Evolutionary conservation across 2,888 invertebrate species (phyloP).

Genomic region (Siphonodentalium dalli): DNA sequence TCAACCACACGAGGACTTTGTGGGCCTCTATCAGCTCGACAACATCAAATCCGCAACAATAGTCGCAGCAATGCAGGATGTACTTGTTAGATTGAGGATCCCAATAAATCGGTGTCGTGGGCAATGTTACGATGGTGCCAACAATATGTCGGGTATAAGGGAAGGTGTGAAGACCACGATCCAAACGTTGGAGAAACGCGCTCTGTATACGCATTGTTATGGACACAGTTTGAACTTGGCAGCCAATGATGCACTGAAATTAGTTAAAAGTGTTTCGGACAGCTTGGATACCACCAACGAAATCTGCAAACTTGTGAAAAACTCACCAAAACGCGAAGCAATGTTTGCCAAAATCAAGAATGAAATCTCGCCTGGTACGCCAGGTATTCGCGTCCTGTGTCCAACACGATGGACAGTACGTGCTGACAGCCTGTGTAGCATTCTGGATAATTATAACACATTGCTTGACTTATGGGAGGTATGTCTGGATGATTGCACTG

Average conservation of each 20-base stretch:
- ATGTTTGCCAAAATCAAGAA: too few species aligned
- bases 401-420: too few species aligned
- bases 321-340: too few species aligned
- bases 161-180: constrained; percentile 26
- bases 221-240: constrained; percentile 29
- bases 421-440: too few species aligned
- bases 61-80: constrained; percentile 24
- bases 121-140: constrained; percentile 33
- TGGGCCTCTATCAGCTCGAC: constrained; percentile 27
- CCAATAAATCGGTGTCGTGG: constrained; percentile 28
- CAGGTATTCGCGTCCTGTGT: too few species aligned
- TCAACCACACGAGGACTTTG: constrained; percentile 31
- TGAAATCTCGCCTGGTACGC: too few species aligned
- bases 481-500: too few species aligned
- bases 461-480: too few species aligned
- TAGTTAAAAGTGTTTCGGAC: too few species aligned
- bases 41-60: constrained; percentile 21
- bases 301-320: too few species aligned
- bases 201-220: constrained; percentile 32
- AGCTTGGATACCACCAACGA: too few species aligned
- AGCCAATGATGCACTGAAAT: constrained; percentile 20
- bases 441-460: too few species aligned
- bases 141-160: constrained; percentile 28
- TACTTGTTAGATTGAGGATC: constrained; percentile 24
- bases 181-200: constrained; percentile 11